Base-by-base conservation (phyloP, 2,113 vertebrate species). In the Takifugu flavidus region DNA sequence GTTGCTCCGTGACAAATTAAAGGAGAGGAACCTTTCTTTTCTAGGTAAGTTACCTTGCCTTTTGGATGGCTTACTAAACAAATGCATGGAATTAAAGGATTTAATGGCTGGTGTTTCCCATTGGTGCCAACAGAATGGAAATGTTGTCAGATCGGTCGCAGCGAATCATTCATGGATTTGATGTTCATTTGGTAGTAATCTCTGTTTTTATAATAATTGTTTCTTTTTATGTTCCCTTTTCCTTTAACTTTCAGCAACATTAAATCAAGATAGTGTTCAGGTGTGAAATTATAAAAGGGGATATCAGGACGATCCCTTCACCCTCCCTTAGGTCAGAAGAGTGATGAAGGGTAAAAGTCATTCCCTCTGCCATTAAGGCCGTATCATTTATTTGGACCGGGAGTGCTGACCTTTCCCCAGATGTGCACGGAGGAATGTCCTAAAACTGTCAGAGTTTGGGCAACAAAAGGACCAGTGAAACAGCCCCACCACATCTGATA, bases 11-110 rank as follows among this genome's bases (percentile, higher is more conserved):
- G 94, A 97, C 83, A 92, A 94, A 76, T 94, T 99, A 75, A 84
- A 93, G 59, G 92, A 95, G 87, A 94, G 82, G 80, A 97, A 95
- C 72, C 89, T 99, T 58, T 94, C 96, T 27, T 99, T 98, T 85
- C 86, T 98, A 67, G 95, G 97, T 98, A 91, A 95, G 95, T 53
- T 28, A 46, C n/a, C 20, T 65, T 27, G 15, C 25, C 15, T 66
- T 74, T 58, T 53, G 34, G 14, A 65, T 28, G 25, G 46, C 39
- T 59, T 15, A 27, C 8, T 13, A 47, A 47, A 47, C 13, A 47
- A 47, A 47, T n/a, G 13, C 45, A 47, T 75, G 80, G 78, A 65
- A 65, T 84, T 91, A 90, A 91, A 85, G 87, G 89, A 92, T 92
- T 89, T 74, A 76, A 39, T 84, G 75, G 81, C 72, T 89, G 84